Evolutionary conservation across 2,113 vertebrate genomes (phyloP).

Genomic region (Neotoma lepida): DNA sequence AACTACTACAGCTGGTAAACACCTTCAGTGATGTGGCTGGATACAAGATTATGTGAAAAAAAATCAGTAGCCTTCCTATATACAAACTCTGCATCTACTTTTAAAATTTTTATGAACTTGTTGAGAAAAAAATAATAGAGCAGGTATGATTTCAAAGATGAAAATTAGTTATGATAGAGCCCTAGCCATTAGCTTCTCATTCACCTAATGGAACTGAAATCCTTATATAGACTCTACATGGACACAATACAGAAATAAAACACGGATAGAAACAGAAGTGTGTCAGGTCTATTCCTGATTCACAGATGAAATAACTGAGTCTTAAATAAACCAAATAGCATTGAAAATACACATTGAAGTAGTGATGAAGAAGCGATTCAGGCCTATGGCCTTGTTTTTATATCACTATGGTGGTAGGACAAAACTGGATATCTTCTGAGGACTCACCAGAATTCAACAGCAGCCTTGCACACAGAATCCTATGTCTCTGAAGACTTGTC

Average conservation of each 20-base stretch:
- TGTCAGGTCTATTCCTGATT: not conserved
- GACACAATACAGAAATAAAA: not conserved
- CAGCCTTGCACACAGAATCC: not conserved
- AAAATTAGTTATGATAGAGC: not conserved
- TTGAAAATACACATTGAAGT: not conserved
- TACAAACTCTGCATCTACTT: not conserved
- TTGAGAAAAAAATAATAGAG: not conserved
- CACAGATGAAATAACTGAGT: not conserved
- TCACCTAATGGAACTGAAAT: not conserved
- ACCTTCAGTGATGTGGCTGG: too few species aligned
- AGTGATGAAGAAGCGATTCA: not conserved
- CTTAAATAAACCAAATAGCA: not conserved
- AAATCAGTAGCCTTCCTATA: not conserved
- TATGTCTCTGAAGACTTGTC: not conserved
- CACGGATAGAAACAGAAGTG: not conserved
- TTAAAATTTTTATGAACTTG: not conserved
- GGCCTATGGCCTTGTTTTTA: not conserved
- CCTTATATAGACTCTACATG: not conserved
- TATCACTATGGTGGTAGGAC: not conserved
- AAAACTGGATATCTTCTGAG: not conserved
- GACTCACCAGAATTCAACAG: not conserved
- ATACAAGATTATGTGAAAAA: too few species aligned
- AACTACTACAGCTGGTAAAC: not conserved
- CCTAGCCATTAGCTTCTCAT: not conserved
- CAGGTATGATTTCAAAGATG: not conserved